A percentile compares a stretch with the other conserved stretches of the same genome.
These are phyloP conservation scores for Xestia c-nigrum DNA, from an alignment of 2,888 invertebrate genomes.

Conservation along the genomic window DNA sequence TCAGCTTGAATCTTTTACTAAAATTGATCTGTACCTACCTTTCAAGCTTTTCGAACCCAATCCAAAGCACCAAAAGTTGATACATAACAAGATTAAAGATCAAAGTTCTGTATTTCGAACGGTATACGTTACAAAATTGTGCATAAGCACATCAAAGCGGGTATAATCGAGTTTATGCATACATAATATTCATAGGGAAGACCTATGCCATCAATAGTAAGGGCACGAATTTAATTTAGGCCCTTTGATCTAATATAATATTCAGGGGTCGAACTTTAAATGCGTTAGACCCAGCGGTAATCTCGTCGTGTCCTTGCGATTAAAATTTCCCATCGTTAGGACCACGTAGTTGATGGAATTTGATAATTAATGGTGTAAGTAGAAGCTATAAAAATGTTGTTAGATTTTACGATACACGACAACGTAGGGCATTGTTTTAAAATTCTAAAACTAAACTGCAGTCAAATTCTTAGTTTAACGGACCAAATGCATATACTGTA, in stretches of 20 bases:
- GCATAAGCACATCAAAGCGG: conserved; percentile 54
- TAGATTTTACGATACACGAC: neutral
- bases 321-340: conserved; percentile 76
- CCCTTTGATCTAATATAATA: conserved; percentile 81
- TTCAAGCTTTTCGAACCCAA: neutral
- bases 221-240: conserved; percentile 79
- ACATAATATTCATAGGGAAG: conserved; percentile 79
- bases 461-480: neutral
- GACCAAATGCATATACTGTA: neutral
- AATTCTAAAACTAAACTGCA: neutral
- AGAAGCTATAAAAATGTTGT: neutral
- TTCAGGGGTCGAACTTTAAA: conserved; percentile 77
- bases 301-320: conserved; percentile 72
- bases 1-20: neutral
- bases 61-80: conserved; percentile 9
- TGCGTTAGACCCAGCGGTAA: conserved; percentile 74
- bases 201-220: conserved; percentile 73
- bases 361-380: conserved; percentile 26
- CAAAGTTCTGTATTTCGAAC: conserved; percentile 9
- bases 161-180: conserved; percentile 74
- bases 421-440: neutral
- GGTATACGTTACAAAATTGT: conserved; percentile 46
- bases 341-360: conserved; percentile 66
- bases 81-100: conserved; percentile 15
- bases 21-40: neutral